Conservation (phyloP, 2,888 invertebrate genomes). For the Catotricha subobsoleta region DNA sequence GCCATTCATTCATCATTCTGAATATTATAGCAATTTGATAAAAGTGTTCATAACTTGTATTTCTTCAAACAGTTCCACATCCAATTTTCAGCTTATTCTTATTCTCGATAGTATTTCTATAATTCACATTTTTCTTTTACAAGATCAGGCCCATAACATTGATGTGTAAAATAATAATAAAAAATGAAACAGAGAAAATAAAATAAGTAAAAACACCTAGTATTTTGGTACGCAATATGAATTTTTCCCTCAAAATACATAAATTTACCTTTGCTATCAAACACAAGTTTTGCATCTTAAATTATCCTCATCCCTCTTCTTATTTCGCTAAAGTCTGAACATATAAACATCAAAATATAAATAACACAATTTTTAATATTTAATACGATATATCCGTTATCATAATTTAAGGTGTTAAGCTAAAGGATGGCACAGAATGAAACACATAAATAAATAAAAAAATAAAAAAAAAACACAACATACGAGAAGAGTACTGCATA, state of each 20-base stretch:
- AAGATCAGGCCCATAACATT: too few species aligned
- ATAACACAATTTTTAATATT: slow-evolving; percentile 9
- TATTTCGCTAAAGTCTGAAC: background rate
- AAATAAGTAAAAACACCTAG: too few species aligned
- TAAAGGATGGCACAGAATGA: slow-evolving; percentile 5
- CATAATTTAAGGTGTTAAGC: slow-evolving; percentile 9
- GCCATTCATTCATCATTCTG: too few species aligned
- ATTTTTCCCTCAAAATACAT: background rate
- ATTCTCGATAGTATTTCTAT: too few species aligned
- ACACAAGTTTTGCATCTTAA: slow-evolving; percentile 8
- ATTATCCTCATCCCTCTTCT: slow-evolving; percentile 7
- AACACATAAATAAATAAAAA: slow-evolving; percentile 2
- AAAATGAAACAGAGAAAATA: too few species aligned
- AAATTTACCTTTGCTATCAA: slow-evolving; percentile 2
- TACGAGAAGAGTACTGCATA: background rate
- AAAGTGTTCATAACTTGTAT: too few species aligned
- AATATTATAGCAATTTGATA: too few species aligned
- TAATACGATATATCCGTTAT: slow-evolving; percentile 7
- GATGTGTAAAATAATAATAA: too few species aligned
- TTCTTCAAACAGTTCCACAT: too few species aligned
- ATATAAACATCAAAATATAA: slow-evolving; percentile 7
- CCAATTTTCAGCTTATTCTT: too few species aligned
- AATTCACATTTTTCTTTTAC: too few species aligned
- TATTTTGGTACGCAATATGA: too few species aligned
- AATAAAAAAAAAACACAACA: background rate